These are phyloP conservation scores for Drosophila testacea DNA, from an alignment of 2,888 invertebrate genomes.

Conservation along the genomic window DNA sequence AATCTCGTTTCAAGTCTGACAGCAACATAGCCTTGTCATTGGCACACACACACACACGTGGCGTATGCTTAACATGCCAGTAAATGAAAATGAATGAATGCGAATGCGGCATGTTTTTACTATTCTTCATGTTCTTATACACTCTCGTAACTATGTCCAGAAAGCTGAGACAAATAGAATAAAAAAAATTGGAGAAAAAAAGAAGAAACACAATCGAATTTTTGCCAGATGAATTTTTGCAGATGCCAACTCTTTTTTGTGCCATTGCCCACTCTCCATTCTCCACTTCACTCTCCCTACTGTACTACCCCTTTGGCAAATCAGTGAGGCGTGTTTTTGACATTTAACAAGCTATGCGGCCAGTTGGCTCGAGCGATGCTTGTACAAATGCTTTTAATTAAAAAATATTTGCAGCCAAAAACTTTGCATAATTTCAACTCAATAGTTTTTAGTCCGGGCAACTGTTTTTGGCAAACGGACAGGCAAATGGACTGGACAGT, in stretches of 20 bases:
- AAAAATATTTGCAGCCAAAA: constrained; percentile 70
- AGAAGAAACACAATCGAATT: constrained; percentile 60
- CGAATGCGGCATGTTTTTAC: constrained; percentile 58
- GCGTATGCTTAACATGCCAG: constrained; percentile 57
- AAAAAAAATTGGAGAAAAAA: constrained; percentile 6
- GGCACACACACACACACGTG: constrained; percentile 42
- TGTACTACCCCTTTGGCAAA: constrained; percentile 37
- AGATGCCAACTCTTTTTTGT: constrained; percentile 54
- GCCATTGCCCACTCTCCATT: constrained; percentile 1
- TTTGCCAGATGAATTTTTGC: constrained; percentile 66
- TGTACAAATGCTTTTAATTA: constrained; percentile 71
- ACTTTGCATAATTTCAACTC: constrained; percentile 72
- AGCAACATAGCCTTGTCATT: constrained; percentile 57
- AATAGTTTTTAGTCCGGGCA: constrained; percentile 53
- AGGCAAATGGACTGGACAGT: constrained; percentile 3
- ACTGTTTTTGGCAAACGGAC: constrained; percentile 34
- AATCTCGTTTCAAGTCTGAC: constrained; percentile 44
- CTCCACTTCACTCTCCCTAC: neutral
- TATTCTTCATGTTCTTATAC: constrained; percentile 35
- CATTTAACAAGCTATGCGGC: constrained; percentile 71
- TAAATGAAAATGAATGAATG: constrained; percentile 73
- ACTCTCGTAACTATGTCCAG: constrained; percentile 42
- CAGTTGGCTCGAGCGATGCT: constrained; percentile 49
- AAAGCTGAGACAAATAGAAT: constrained; percentile 11
- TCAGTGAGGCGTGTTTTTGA: constrained; percentile 75